Conservation (phyloP, 2,888 invertebrate genomes). For the Bruchidius siliquastri region DNA sequence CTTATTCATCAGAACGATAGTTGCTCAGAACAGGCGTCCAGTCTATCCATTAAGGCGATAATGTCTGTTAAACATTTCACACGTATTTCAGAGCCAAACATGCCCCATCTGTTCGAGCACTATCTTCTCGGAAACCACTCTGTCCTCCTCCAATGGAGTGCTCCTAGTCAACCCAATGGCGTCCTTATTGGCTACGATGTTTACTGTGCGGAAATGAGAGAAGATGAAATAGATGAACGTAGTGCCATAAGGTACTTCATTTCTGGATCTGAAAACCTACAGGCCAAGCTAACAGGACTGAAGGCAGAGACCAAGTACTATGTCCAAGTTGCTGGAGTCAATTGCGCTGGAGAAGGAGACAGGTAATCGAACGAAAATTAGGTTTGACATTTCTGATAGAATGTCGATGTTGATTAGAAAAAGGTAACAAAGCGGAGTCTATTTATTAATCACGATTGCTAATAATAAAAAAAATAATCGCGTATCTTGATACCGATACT, state of each 20-base stretch:
- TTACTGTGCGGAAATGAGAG: slow-evolving; percentile 32
- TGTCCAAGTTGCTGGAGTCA: slow-evolving; percentile 34
- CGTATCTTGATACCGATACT: too few relatives aligned
- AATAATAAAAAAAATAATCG: too few relatives aligned
- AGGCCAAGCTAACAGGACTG: slow-evolving; percentile 35
- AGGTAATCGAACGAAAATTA: slow-evolving; percentile 29
- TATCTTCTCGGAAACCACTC: slow-evolving; percentile 32
- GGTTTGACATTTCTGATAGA: too few relatives aligned
- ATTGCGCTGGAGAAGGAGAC: slow-evolving; percentile 38
- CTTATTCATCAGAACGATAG: too few relatives aligned
- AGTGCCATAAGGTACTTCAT: slow-evolving; percentile 31
- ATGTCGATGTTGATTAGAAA: too few relatives aligned
- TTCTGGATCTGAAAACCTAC: slow-evolving; percentile 31
- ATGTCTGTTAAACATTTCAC: too few relatives aligned
- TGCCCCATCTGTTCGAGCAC: slow-evolving; percentile 32
- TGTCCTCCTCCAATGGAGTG: slow-evolving; percentile 35
- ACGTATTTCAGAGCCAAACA: slow-evolving; percentile 31
- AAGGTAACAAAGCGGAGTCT: too few relatives aligned
- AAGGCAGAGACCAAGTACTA: slow-evolving; percentile 31
- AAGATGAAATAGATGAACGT: slow-evolving; percentile 26
- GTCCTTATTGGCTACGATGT: slow-evolving; percentile 36
- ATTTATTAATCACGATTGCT: too few relatives aligned
- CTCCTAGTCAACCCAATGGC: slow-evolving; percentile 35
- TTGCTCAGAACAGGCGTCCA: too few relatives aligned
- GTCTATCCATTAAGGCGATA: too few relatives aligned